Evolutionary conservation across 2,113 vertebrate genomes (phyloP).

Genomic region (Microcebus ravelobensis): DNA sequence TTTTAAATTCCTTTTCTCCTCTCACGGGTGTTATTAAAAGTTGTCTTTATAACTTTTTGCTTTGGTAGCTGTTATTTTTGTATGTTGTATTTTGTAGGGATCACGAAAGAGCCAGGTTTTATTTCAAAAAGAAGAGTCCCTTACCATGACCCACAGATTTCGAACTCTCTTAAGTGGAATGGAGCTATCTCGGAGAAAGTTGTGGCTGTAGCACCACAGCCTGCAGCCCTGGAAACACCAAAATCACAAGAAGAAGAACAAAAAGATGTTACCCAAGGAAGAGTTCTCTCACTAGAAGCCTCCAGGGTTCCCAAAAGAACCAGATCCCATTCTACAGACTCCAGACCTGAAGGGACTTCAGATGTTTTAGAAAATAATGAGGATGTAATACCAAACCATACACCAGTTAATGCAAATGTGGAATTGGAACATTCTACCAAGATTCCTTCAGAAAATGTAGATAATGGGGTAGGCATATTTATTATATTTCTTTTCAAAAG

Average conservation of each 20-base stretch:
- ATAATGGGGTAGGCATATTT: slow-evolving; percentile 80
- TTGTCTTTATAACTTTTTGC: slow-evolving; percentile 7
- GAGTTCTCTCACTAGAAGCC: slow-evolving; percentile 74
- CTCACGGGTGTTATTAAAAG: neutral
- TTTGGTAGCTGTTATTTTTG: slow-evolving; percentile 26
- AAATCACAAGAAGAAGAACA: slow-evolving; percentile 63
- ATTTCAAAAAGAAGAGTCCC: slow-evolving; percentile 90
- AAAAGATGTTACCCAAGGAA: slow-evolving; percentile 72
- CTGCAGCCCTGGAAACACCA: slow-evolving; percentile 24
- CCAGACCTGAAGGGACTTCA: slow-evolving; percentile 67
- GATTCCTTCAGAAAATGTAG: slow-evolving; percentile 68
- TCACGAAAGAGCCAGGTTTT: slow-evolving; percentile 90
- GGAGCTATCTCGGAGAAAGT: slow-evolving; percentile 66
- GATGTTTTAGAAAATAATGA: slow-evolving; percentile 67
- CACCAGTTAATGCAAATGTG: slow-evolving; percentile 51
- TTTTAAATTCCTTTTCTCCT: slow-evolving; percentile 51
- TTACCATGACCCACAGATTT: slow-evolving; percentile 86
- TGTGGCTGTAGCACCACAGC: slow-evolving; percentile 52
- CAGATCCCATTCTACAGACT: slow-evolving; percentile 69
- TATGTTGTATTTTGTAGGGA: slow-evolving; percentile 83
- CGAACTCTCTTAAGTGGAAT: slow-evolving; percentile 88
- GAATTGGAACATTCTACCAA: slow-evolving; percentile 36
- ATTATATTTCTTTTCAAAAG: slow-evolving; percentile 6
- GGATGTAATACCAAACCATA: slow-evolving; percentile 29
- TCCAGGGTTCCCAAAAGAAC: slow-evolving; percentile 73